Evolutionary conservation across 2,888 invertebrate species (phyloP).

Genomic region (Mythimna loreyi): DNA sequence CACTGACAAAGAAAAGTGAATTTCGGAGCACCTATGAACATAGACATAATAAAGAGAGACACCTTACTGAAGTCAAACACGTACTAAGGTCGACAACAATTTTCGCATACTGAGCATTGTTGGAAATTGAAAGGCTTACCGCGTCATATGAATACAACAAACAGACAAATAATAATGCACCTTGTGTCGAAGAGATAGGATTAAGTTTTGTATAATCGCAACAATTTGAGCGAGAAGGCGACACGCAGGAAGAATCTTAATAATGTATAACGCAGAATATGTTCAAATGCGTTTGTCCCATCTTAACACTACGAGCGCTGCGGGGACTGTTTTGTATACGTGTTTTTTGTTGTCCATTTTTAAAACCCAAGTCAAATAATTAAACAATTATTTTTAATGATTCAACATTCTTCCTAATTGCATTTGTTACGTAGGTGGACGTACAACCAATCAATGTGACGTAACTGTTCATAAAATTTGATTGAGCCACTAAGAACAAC

Average conservation of each 20-base stretch:
- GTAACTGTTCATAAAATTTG: conserved; percentile 23
- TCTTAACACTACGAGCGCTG: conserved; percentile 53
- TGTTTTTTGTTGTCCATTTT: conserved; percentile 6
- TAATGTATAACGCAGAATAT: conserved; percentile 73
- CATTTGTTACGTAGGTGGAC: not conserved
- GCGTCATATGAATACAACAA: conserved; percentile 69
- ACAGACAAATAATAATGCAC: conserved; percentile 54
- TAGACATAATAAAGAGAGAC: conserved; percentile 67
- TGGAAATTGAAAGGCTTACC: conserved; percentile 82
- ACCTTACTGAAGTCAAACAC: conserved; percentile 74
- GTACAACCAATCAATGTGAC: conserved; percentile 12
- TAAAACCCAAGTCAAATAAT: conserved; percentile 13
- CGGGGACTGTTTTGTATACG: conserved; percentile 15
- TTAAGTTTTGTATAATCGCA: conserved; percentile 39
- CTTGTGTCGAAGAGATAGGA: conserved; percentile 54
- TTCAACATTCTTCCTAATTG: conserved; percentile 26
- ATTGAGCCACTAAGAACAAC: conserved; percentile 33
- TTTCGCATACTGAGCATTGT: conserved; percentile 84
- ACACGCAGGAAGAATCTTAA: conserved; percentile 79
- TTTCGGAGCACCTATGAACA: conserved; percentile 67
- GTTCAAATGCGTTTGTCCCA: conserved; percentile 70
- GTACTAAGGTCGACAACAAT: conserved; percentile 83
- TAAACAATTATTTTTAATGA: conserved; percentile 20
- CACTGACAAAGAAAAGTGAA: conserved; percentile 66
- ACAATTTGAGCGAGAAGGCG: conserved; percentile 40